phyloP scores from a whole-genome alignment of 2,888 invertebrate genomes.

The Hydrotaea diabolus region DNA sequence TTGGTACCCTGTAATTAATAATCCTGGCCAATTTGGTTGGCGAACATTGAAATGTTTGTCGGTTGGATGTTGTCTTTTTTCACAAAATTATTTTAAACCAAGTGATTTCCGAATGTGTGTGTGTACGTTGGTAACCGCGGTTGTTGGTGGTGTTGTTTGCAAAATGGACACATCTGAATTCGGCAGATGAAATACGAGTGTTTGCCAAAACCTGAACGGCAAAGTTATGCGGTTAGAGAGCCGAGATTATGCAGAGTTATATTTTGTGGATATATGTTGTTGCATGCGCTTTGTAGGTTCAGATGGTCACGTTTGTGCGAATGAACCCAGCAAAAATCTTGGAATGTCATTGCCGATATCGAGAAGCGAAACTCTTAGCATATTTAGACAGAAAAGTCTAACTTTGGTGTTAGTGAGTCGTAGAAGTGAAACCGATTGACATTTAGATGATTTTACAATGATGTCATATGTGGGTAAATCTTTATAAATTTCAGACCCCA shows the following conservation, averaged over 20 bases:
- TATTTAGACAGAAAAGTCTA: no score
- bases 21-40: slow-evolving; percentile 43
- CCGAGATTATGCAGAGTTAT: neutral
- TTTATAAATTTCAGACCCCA: no score
- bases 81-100: neutral
- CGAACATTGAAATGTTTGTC: slow-evolving; percentile 44
- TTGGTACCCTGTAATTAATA: slow-evolving; percentile 56
- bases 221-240: neutral
- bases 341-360: no score
- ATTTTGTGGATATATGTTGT: neutral
- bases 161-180: slow-evolving; percentile 41
- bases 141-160: neutral
- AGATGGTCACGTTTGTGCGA: neutral
- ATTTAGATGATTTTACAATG: no score
- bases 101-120: neutral
- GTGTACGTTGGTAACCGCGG: neutral
- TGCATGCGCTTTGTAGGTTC: neutral
- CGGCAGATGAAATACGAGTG: slow-evolving; percentile 44
- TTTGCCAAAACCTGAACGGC: slow-evolving; percentile 37
- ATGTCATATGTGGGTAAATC: no score
- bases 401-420: no score
- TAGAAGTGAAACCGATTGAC: no score
- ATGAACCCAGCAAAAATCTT: neutral
- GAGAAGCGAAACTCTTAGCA: no score
- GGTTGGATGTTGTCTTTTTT: slow-evolving; percentile 12